phyloP scores from a whole-genome alignment of 1,140 invertebrate species.

The Leptoteleia sp. region DNA sequence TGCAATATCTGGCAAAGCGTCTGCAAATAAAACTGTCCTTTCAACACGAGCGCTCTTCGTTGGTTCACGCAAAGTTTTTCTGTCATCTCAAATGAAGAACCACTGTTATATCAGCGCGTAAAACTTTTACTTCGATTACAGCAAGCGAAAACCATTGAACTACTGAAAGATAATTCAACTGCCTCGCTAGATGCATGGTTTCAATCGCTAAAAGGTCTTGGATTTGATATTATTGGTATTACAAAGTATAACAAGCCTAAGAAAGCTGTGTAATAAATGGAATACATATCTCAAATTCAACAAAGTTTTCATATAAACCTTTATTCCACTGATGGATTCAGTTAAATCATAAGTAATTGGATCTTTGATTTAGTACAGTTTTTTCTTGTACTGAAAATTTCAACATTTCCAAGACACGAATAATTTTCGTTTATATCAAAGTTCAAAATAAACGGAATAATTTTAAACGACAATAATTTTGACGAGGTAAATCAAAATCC shows the following conservation, averaged over 20 bases:
- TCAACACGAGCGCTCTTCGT: constrained; percentile 50
- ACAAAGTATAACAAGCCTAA: constrained; percentile 19
- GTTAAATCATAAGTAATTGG: too few species aligned
- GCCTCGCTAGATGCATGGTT: constrained; percentile 68
- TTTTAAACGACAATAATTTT: too few species aligned
- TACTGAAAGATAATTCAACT: constrained; percentile 70
- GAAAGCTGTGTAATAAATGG: too few species aligned
- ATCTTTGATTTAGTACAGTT: too few species aligned
- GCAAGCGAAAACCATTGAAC: constrained; percentile 53
- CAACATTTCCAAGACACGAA: too few species aligned
- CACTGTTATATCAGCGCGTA: constrained; percentile 53
- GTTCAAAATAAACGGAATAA: too few species aligned
- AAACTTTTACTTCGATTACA: constrained; percentile 68
- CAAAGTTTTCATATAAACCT: too few species aligned
- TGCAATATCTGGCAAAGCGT: constrained; percentile 49
- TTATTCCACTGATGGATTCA: too few species aligned
- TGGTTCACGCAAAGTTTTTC: constrained; percentile 61
- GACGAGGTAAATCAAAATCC: too few species aligned
- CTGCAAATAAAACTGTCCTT: constrained; percentile 64
- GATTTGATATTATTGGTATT: constrained; percentile 17
- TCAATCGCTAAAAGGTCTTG: constrained; percentile 71
- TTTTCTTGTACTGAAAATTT: too few species aligned
- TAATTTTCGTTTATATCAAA: too few species aligned
- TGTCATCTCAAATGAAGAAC: constrained; percentile 65
- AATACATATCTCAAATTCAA: too few species aligned